A percentile compares a stretch with the other conserved stretches of the same genome.
Evolutionary conservation across 2,797 vertebrate species (phyloP).

Genomic region (Spondyliosoma cantharus): DNA sequence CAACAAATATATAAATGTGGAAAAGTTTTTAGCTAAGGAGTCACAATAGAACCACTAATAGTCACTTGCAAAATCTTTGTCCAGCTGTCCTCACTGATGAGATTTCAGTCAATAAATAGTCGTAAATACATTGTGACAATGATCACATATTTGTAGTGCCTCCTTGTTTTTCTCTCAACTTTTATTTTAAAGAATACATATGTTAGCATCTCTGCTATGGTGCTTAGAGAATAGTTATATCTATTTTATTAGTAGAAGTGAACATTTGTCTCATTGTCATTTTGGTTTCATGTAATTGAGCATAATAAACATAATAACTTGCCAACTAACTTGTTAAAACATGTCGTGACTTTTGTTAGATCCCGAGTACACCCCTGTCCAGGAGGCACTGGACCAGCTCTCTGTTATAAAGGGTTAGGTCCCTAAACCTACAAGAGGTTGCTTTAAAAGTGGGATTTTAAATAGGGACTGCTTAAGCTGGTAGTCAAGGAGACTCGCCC

Average conservation of each 20-base stretch:
- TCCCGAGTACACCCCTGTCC: no score
- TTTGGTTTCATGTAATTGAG: background rate
- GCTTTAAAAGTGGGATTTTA: no score
- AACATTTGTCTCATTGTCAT: background rate
- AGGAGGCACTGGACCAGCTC: no score
- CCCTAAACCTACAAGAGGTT: no score
- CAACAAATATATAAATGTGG: background rate
- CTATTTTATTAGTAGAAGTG: background rate
- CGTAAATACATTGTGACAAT: background rate
- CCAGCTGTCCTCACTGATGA: background rate
- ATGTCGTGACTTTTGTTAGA: background rate
- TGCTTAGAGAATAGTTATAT: background rate
- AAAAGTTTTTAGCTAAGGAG: background rate
- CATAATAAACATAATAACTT: background rate
- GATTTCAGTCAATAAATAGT: background rate
- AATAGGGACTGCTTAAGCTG: no score
- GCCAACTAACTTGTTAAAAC: background rate
- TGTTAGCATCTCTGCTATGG: background rate
- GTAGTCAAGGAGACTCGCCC: no score
- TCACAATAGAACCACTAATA: background rate
- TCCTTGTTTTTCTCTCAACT: background rate
- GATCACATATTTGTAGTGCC: background rate
- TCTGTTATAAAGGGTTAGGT: no score
- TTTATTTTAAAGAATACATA: slow-evolving; percentile 1
- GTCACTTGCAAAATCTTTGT: background rate